Evolutionary conservation across 1,140 invertebrate genomes (phyloP), one percentile per base, ranked within the genome.

Genomic region (Lordiphosa collinella): DNA sequence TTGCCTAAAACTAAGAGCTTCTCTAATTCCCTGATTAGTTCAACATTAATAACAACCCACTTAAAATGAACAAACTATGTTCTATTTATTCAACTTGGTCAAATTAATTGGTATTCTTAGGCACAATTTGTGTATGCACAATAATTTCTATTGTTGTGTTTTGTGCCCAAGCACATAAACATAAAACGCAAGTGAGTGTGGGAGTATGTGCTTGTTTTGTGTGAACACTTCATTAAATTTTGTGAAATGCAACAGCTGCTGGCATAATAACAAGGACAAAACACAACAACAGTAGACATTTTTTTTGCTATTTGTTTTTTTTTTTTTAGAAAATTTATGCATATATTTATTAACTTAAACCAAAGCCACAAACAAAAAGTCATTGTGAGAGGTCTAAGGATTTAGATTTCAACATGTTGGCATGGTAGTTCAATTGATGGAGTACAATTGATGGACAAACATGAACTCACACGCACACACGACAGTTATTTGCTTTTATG

Each of bases 401-500:
- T 58, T 31, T 34, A 56, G 54, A 67, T 38, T 63, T 44, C 58
- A 66, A 44, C 63, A 58, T 67, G 64, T 52, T 59, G 52, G 64
- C 54, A 59, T 38, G 40, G 31, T 34, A 58, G 44, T 52, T 36
- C 31, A 67, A 54, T 22, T 46, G 44, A 57, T 36, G 64, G 54
- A 67, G 63, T 48, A 59, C 64, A 67, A 67, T 67, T 68, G 64
- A 68, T 68, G 63, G 63, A 68, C 64, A 68, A 68, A 68, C 64
- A 68, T 59, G 67, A 67, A 68, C 9, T 29, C 22, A 44, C 3
- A 44, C 25, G 7, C n/a, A 40, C 16, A 22, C 6, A 6, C 52
- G 76, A 82, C 76, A 80, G 76, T 67, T 80, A 80, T 80, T 80
- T 80, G 76, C 76, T 82, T 82, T 82, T 82, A 82, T 82, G 76